Evolutionary conservation across 2,113 vertebrate species (phyloP), one percentile per base, ranked within the genome.

Genomic region (Mirza zaza): DNA sequence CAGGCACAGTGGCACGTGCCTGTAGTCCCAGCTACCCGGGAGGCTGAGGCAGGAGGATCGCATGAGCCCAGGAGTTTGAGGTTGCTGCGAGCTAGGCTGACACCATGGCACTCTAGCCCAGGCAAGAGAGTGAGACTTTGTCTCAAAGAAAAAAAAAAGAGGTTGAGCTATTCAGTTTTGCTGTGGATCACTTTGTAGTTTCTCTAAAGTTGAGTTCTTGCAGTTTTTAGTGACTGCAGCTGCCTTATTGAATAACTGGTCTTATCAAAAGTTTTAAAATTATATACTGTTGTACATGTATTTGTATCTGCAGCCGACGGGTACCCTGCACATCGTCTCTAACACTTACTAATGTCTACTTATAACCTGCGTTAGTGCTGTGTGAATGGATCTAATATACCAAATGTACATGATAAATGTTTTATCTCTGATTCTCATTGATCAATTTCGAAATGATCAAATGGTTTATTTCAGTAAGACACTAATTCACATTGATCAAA

Each of bases 401-500:
- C 98, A 91, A 96, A 98, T 73, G 61, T 94, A 88, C 97, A n/a
- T 87, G 97, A 98, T 97, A 87, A 98, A 98, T 98, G 97, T 97
- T 98, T 98, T 97, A 97, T 98, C 98, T 98, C 93, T 25, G 95
- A 96, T 98, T 97, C 98, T 1, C 98, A 98, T 98, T 95, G 98
- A 98, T 98, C 98, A 98, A 96, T 98, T 98, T 98, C 86, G 91
- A 98, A 98, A 98, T 98, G 98, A 98, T 98, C 98, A 98, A 98
- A 99, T 97, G 98, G 94, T 98, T 98, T 98, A 96, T 98, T 98
- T 99, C 98, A 98, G 97, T 97, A 91, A 97, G 92, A 97, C 98
- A 96, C 97, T 98, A 98, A 98, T 98, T 98, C 98, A 79, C 98
- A 98, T 98, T 98, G 98, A 98, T 98, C 98, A 98, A 88, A 98